Evolutionary conservation across 2,113 vertebrate species (phyloP).

Genomic region (Anguilla rostrata): DNA sequence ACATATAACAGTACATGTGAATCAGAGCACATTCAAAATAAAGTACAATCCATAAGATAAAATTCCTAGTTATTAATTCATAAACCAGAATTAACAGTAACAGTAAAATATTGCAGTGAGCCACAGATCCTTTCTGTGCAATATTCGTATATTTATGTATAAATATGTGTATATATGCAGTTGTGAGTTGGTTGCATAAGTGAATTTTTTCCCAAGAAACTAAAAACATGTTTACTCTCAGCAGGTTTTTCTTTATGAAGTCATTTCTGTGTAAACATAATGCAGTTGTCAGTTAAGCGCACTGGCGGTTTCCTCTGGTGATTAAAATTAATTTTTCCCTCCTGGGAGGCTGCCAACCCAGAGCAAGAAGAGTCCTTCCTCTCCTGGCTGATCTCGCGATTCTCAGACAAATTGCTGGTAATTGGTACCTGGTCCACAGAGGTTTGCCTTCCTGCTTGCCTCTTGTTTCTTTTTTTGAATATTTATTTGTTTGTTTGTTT

Average conservation of each 20-base stretch:
- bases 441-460: background rate
- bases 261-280: background rate
- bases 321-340: background rate
- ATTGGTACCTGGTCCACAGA: background rate
- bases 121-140: no score
- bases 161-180: no score
- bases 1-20: no score
- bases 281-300: background rate
- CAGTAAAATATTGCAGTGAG: no score
- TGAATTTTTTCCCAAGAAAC: background rate
- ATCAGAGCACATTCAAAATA: no score
- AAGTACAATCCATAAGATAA: no score
- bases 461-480: no score
- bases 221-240: background rate
- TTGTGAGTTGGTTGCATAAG: background rate
- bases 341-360: background rate
- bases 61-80: no score
- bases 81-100: no score
- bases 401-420: background rate
- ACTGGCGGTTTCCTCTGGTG: background rate
- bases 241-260: background rate
- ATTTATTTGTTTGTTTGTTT: no score
- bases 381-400: background rate
- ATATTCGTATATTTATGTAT: no score
- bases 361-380: background rate